Percentiles rank a stretch among this genome's conserved stretches.
Conservation (phyloP, 2,113 vertebrate species). For the Saguinus midas region DNA sequence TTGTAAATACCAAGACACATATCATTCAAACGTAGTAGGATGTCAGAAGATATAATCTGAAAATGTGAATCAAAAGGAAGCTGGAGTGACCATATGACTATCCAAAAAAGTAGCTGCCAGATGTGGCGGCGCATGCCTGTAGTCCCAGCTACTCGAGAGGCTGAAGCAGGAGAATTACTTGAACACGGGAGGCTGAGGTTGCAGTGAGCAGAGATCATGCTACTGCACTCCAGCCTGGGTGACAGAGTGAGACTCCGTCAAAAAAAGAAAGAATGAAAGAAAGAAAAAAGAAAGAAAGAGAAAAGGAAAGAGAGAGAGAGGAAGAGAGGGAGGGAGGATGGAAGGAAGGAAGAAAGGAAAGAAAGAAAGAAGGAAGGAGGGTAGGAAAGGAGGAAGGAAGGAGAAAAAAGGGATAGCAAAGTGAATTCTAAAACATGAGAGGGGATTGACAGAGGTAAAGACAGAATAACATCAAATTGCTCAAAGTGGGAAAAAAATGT, state of each 20-base stretch:
- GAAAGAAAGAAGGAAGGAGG: no score
- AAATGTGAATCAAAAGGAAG: not conserved
- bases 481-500: not conserved
- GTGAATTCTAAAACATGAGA: not conserved
- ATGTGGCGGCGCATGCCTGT: no score
- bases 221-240: no score
- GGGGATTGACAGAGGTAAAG: not conserved
- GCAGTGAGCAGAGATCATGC: no score
- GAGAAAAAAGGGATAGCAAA: not conserved
- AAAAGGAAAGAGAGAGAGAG: no score
- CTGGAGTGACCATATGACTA: not conserved
- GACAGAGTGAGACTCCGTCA: no score
- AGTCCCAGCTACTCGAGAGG: no score
- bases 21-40: not conserved
- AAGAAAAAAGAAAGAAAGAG: no score
- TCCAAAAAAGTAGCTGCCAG: not conserved
- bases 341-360: no score
- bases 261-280: no score
- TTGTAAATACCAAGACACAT: not conserved
- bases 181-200: no score
- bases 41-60: not conserved
- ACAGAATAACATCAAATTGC: not conserved
- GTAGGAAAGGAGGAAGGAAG: no score
- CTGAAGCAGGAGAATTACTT: not conserved
- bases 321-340: fast-evolving